Base-by-base conservation (phyloP, 2,113 vertebrate genomes). In the Diadophis punctatus region DNA sequence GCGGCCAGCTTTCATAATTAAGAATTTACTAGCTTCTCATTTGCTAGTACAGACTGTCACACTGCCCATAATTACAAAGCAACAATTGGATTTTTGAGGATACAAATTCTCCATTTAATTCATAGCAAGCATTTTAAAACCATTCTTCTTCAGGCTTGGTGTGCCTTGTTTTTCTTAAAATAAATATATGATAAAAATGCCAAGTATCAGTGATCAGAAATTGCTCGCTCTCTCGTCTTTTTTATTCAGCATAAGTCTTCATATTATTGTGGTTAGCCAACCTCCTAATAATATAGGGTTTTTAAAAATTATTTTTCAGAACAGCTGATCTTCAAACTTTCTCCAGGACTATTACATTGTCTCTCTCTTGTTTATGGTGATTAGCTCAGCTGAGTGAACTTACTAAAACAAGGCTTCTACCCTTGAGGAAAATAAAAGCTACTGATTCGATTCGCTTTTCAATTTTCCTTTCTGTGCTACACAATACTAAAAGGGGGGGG, bases 131-230 rank as follows among this genome's bases (percentile, higher is more conserved):
- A 60, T 56, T 34, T 22, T 68, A 0, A 0, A 90, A 3, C 5
- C 27, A 0, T 16, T n/a, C 10, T 23, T 51, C 0, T 2, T 49
- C 0, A 0, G 5, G 12, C 0, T 0, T 68, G 22, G n/a, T 46
- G 25, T 39, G 68, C 3, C 34, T 39, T 68, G 30, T 68, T 14
- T 68, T 12, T n/a, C 27, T 16, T 68, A 80, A 80, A 80, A 39
- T 80, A 39, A 80, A 80, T 80, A 34, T 53, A 87, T 30, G 18
- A 34, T 39, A 46, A 10, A 25, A 86, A 27, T n/a, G 30, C 34
- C 16, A 51, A 43, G 56, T 48, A 93, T 74, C 18, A 80, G 1
- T 22, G 68, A 80, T 39, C 68, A 80, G 18, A 2, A 80, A 80
- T 43, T 39, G 34, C 7, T 22, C n/a, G 34, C 60, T 25, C 2